These are phyloP conservation scores for Anisognathus igniventris DNA, from an alignment of 2,797 vertebrate species.

Conservation along the genomic window DNA sequence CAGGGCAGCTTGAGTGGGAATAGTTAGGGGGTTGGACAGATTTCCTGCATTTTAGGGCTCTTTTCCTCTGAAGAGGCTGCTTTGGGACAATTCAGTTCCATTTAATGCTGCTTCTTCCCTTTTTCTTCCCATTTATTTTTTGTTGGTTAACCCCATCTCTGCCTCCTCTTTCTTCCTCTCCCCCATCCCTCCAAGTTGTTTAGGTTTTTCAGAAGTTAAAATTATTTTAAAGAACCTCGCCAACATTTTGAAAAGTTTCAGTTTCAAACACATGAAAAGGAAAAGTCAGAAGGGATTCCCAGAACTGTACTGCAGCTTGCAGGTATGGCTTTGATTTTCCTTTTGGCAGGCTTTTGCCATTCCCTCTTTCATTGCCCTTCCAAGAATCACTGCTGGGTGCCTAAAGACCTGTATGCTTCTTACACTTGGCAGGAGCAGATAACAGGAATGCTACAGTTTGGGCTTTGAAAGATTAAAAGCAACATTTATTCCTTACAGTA, in stretches of 20 bases:
- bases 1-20: slow-evolving; percentile 58
- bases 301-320: slow-evolving; percentile 57
- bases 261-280: slow-evolving; percentile 61
- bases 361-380: slow-evolving; percentile 60
- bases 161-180: not conserved
- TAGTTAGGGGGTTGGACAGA: slow-evolving; percentile 72
- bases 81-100: slow-evolving; percentile 47
- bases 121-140: not conserved
- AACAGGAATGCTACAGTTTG: slow-evolving; percentile 41
- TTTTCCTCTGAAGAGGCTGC: slow-evolving; percentile 54
- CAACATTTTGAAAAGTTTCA: slow-evolving; percentile 61
- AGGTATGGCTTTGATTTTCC: slow-evolving; percentile 73
- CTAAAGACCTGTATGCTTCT: slow-evolving; percentile 17
- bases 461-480: slow-evolving; percentile 57
- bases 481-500: slow-evolving; percentile 41
- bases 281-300: slow-evolving; percentile 56
- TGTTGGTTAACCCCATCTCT: not conserved
- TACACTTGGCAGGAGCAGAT: slow-evolving; percentile 57
- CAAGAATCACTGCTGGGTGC: slow-evolving; percentile 50
- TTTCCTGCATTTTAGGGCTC: slow-evolving; percentile 79
- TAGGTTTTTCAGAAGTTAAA: slow-evolving; percentile 58
- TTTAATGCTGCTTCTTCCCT: slow-evolving; percentile 18
- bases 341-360: slow-evolving; percentile 45
- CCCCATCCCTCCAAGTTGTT: not conserved
- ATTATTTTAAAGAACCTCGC: slow-evolving; percentile 25